phyloP scores from a whole-genome alignment of 1,140 invertebrate genomes.

The Bombyx mori region ASM3026992v2 NC_085134.1:6775501-6776000 shows the following conservation, averaged over 20 bases:
- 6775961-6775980: slow-evolving; percentile 28
- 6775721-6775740: too few relatives aligned
- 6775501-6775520: slow-evolving; percentile 19
- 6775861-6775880: slow-evolving; percentile 35
- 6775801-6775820: slow-evolving; percentile 17
- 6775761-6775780: too few relatives aligned
- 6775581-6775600: too few relatives aligned
- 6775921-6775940: slow-evolving; percentile 22
- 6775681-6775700: too few relatives aligned
- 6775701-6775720: too few relatives aligned
- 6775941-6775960: slow-evolving; percentile 22
- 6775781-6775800: slow-evolving; percentile 25
- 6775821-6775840: slow-evolving; percentile 18
- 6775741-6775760: too few relatives aligned
- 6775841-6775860: slow-evolving; percentile 16
- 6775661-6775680: too few relatives aligned
- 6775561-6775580: slow-evolving; percentile 15
- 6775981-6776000: slow-evolving; percentile 13
- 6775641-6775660: slow-evolving; percentile 18
- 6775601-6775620: too few relatives aligned
- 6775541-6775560: slow-evolving; percentile 17
- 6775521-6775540: slow-evolving; percentile 20
- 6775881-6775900: slow-evolving; percentile 15
- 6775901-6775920: slow-evolving; percentile 15
- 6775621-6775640: slow-evolving; percentile 24